Conservation (phyloP, 2,797 vertebrate species). For the Cheirogaleus major region DNA sequence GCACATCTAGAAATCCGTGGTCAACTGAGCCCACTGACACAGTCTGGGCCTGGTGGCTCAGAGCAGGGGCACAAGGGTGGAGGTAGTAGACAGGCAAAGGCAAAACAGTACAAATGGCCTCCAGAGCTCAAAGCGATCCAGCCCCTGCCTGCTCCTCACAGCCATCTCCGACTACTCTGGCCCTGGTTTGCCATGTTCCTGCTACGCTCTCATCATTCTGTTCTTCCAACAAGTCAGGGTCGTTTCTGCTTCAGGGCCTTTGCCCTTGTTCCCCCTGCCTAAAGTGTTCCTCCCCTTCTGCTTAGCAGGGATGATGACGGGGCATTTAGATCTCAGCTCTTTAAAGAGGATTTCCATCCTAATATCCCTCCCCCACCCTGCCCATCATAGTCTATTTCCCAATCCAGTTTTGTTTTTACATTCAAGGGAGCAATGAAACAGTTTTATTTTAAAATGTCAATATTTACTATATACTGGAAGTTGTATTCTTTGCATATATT, state of each 20-base stretch:
- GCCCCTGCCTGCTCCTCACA: too few species aligned
- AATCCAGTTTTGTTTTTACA: background rate
- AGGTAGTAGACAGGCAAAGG: too few species aligned
- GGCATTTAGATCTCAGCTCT: background rate
- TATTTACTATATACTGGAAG: background rate
- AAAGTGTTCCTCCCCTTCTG: background rate
- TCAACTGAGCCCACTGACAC: background rate
- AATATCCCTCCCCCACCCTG: background rate
- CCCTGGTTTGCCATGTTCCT: background rate
- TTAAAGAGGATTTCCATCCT: background rate
- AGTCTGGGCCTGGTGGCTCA: background rate
- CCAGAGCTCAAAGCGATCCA: fast-evolving
- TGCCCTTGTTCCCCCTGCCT: background rate
- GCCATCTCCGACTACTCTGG: background rate
- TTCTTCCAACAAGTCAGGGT: background rate
- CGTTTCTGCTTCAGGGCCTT: background rate
- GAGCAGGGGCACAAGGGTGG: background rate
- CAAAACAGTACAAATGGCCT: background rate
- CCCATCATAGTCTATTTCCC: background rate
- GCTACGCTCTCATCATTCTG: background rate
- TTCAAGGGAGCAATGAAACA: background rate
- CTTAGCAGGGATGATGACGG: background rate
- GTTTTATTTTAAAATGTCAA: background rate
- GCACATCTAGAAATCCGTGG: background rate
- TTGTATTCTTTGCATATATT: background rate